These are phyloP conservation scores for Conchocele bisecta DNA, from an alignment of 2,888 invertebrate species.

Conservation along the genomic window DNA sequence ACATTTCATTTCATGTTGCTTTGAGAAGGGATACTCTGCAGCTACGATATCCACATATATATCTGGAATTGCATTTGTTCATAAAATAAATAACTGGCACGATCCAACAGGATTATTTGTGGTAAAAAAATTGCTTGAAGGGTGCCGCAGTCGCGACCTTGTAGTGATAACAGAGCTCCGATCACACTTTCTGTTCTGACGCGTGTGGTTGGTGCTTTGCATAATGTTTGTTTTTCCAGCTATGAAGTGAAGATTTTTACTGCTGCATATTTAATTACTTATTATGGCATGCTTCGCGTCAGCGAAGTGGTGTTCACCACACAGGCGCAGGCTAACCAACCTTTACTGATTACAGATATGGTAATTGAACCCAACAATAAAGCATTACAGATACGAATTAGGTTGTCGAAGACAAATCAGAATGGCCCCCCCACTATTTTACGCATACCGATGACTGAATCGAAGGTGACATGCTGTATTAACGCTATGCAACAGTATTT, in stretches of 20 bases:
- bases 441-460: neutral
- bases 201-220: neutral
- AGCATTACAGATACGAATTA: neutral
- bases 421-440: neutral
- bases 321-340: neutral
- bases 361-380: neutral
- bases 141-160: neutral
- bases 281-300: neutral
- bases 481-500: neutral
- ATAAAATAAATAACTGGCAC: neutral
- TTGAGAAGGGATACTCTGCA: slow-evolving; percentile 7
- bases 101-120: slow-evolving; percentile 7
- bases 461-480: neutral
- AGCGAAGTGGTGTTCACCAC: neutral
- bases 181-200: slow-evolving; percentile 2
- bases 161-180: neutral
- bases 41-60: slow-evolving; percentile 12
- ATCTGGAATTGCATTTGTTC: slow-evolving; percentile 6
- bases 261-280: neutral
- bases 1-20: slow-evolving; percentile 5
- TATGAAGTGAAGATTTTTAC: neutral
- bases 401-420: neutral
- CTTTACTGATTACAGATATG: no score
- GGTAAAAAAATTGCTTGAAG: slow-evolving; percentile 14
- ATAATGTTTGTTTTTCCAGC: neutral